Percentiles rank a stretch among this genome's conserved stretches.
These are phyloP conservation scores for Zaprionus davidi DNA, from an alignment of 1,140 invertebrate genomes.

Conservation along the genomic window DNA sequence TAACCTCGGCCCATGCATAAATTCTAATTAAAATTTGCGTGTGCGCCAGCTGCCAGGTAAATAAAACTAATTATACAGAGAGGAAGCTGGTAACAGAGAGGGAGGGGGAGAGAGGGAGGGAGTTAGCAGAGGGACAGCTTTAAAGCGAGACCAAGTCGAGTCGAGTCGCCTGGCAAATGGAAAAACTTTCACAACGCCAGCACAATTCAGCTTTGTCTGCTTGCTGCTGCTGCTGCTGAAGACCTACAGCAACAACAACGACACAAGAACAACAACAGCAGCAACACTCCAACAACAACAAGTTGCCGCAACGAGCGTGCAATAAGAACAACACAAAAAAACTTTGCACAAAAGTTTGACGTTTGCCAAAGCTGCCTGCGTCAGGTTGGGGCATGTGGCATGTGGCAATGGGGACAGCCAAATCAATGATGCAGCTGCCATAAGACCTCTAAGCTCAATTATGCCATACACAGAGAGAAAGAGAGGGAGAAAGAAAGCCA, in stretches of 20 bases:
- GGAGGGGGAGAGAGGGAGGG: background rate
- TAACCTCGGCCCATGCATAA: conserved; percentile 58
- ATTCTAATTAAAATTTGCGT: conserved; percentile 78
- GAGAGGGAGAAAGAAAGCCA: conserved; percentile 10
- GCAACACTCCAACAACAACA: conserved; percentile 40
- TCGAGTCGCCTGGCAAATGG: conserved; percentile 58
- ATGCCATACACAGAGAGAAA: conserved; percentile 47
- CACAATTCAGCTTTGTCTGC: conserved; percentile 59
- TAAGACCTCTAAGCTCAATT: conserved; percentile 79
- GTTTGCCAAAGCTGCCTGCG: conserved; percentile 10
- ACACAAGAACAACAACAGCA: conserved; percentile 50
- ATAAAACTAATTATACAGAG: conserved; percentile 79
- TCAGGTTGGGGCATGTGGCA: background rate
- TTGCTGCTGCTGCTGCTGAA: conserved; percentile 56
- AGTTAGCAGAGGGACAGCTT: conserved; percentile 8
- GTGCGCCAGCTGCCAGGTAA: conserved; percentile 65
- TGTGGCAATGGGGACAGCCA: conserved; percentile 25
- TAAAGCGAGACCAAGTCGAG: conserved; percentile 52
- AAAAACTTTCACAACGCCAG: conserved; percentile 63
- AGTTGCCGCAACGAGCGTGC: conserved; percentile 28
- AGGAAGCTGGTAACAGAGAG: background rate
- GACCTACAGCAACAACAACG: conserved; percentile 21
- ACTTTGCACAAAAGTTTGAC: conserved; percentile 68
- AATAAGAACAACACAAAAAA: conserved; percentile 50
- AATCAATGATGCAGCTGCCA: conserved; percentile 78